phyloP scores from a whole-genome alignment of 1,140 invertebrate species.

The Protaetia brevitarsis region DNA sequence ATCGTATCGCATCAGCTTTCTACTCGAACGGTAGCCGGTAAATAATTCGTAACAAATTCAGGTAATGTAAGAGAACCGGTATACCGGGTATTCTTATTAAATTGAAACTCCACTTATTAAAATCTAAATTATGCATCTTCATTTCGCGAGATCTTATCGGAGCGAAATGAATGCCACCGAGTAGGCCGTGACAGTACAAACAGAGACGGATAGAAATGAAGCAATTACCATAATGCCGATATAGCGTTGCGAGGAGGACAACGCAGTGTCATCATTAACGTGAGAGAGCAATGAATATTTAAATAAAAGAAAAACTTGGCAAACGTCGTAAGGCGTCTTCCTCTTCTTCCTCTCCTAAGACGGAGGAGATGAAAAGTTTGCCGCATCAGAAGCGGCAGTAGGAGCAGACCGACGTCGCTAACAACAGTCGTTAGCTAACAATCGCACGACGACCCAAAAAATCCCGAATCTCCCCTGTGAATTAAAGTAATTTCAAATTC shows the following conservation, averaged over 20 bases:
- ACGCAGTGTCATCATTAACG: neutral
- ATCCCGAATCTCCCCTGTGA: slow-evolving; percentile 45
- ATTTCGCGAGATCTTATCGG: slow-evolving; percentile 7
- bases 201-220: neutral
- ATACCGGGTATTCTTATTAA: neutral
- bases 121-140: slow-evolving; percentile 14
- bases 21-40: neutral
- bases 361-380: neutral
- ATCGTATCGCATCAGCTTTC: neutral
- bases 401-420: slow-evolving; percentile 34
- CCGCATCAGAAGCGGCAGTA: neutral
- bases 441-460: slow-evolving; percentile 43
- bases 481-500: slow-evolving; percentile 50
- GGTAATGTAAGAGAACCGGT: neutral
- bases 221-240: slow-evolving; percentile 13
- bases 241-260: slow-evolving; percentile 4
- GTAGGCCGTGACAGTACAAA: neutral
- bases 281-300: slow-evolving; percentile 8
- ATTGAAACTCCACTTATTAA: slow-evolving; percentile 11
- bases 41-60: neutral
- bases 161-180: neutral
- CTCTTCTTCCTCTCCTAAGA: neutral
- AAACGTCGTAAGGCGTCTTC: neutral
- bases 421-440: slow-evolving; percentile 45
- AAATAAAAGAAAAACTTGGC: slow-evolving; percentile 9